These are phyloP conservation scores for Spinibarbus caldwelli DNA, from an alignment of 2,797 vertebrate genomes.

Conservation along the genomic window DNA sequence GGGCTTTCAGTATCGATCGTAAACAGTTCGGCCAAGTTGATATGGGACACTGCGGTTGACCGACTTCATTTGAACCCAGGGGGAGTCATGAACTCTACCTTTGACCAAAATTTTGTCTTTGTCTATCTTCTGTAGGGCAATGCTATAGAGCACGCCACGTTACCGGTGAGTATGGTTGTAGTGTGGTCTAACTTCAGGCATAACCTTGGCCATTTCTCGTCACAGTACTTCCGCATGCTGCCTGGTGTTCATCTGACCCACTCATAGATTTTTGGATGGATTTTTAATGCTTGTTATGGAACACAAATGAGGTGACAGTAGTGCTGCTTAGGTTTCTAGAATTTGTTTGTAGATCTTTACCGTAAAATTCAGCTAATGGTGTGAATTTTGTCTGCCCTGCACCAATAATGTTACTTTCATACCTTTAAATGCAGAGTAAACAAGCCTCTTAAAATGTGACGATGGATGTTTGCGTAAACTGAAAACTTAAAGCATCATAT, in stretches of 20 bases:
- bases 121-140: conserved; percentile 74
- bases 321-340: not conserved
- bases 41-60: conserved; percentile 7
- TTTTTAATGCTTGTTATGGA: conserved; percentile 34
- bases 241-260: conserved; percentile 53
- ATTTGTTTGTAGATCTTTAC: conserved; percentile 3
- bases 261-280: conserved; percentile 43
- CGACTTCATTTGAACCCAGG: conserved; percentile 42
- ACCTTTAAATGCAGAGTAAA: not conserved
- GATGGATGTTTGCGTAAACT: not conserved
- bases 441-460: not conserved
- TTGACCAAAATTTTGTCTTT: conserved; percentile 51
- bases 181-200: conserved; percentile 64
- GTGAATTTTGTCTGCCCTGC: not conserved
- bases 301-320: conserved; percentile 2
- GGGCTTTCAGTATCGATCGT: conserved; percentile 23
- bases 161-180: conserved; percentile 80
- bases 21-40: conserved; percentile 27
- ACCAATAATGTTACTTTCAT: not conserved
- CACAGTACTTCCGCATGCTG: conserved; percentile 54
- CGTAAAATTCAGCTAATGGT: not conserved
- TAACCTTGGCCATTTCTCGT: conserved; percentile 49
- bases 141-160: conserved; percentile 76
- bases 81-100: conserved; percentile 36
- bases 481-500: not conserved